These are phyloP conservation scores for Sphecodes monilicornis DNA, from an alignment of 2,888 invertebrate genomes.

Conservation along the genomic window DNA sequence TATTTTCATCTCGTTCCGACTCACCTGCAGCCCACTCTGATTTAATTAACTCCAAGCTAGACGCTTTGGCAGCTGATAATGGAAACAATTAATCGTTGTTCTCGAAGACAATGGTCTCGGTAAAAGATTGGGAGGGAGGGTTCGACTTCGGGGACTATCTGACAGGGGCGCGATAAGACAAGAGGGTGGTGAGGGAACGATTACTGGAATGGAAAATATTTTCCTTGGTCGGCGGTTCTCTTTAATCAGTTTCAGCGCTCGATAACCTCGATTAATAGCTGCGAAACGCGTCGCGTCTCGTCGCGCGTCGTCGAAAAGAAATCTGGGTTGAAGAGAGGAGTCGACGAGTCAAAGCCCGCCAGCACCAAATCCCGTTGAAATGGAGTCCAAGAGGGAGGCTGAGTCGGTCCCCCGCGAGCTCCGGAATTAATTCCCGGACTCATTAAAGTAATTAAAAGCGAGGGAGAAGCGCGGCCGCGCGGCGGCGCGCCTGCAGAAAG, in stretches of 20 bases:
- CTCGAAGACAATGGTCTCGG: neutral
- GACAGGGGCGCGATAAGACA: slow-evolving; percentile 28
- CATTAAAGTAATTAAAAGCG: slow-evolving; percentile 66
- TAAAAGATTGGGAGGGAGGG: neutral
- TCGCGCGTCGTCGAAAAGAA: neutral
- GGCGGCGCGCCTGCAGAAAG: slow-evolving; percentile 13
- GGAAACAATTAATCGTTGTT: slow-evolving; percentile 34
- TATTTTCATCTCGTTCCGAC: neutral
- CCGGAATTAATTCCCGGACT: slow-evolving; percentile 60
- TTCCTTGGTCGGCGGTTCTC: slow-evolving; percentile 5
- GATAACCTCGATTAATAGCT: slow-evolving; percentile 47
- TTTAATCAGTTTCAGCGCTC: neutral
- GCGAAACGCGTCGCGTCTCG: neutral
- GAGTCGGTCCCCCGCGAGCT: slow-evolving; percentile 34
- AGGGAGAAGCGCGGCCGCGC: slow-evolving; percentile 10
- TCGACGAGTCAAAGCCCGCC: slow-evolving; percentile 30
- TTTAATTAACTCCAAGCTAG: slow-evolving; percentile 20
- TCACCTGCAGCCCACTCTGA: neutral
- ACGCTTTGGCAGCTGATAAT: neutral
- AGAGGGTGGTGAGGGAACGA: neutral
- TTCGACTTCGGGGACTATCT: neutral
- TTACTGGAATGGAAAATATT: slow-evolving; percentile 42
- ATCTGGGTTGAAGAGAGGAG: slow-evolving; percentile 33
- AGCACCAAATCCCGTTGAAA: slow-evolving; percentile 33
- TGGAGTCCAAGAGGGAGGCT: slow-evolving; percentile 27